Evolutionary conservation across 2,888 invertebrate species (phyloP), one percentile per base, ranked within the genome.

Genomic region (Pherbina coryleti): DNA sequence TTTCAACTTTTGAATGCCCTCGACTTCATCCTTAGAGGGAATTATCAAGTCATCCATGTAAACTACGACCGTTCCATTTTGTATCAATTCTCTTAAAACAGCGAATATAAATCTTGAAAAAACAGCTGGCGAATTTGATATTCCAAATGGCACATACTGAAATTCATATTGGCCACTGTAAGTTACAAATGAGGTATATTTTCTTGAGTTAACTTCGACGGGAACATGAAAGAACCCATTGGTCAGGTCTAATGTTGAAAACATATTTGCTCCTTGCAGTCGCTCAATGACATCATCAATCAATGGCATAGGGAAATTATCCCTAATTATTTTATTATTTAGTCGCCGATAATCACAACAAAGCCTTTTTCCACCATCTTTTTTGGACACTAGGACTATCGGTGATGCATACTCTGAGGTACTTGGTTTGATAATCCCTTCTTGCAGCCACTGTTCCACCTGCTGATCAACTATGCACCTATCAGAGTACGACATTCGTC

Each of bases 341-440:
- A 73, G 19, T 8, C 34, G 34, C 4, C 77, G 22, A n/a, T 31
- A 55, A 44, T 73, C 69, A 19, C 60, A 67, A 44, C 77, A 80
- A 5, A 79, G 19, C 17, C 79, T 9, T 53, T 78, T 78, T 7
- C 64, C 34, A 9, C 76, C 78, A 51, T 80, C 71, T 37, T 76
- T 80, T 66, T 79, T 78, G 5, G 57, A 44, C 5, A 70, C 77
- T 2, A 80, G 66, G 0, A 78, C 79, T 1, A 79, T 62, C 8
- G 76, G 74, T 19, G 78, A 78, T 22, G 79, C 75, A n/a, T n/a
- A n/a, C n/a, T n/a, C n/a, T n/a, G n/a, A n/a, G n/a, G n/a, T n/a
- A n/a, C n/a, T n/a, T n/a, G n/a, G n/a, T 34, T 76, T 74, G 22
- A 73, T 57, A 25, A 60, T 73, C 7, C 53, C 55, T 64, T 77